phyloP scores from a whole-genome alignment of 2,113 vertebrate species.

The Prionailurus viverrinus region DNA sequence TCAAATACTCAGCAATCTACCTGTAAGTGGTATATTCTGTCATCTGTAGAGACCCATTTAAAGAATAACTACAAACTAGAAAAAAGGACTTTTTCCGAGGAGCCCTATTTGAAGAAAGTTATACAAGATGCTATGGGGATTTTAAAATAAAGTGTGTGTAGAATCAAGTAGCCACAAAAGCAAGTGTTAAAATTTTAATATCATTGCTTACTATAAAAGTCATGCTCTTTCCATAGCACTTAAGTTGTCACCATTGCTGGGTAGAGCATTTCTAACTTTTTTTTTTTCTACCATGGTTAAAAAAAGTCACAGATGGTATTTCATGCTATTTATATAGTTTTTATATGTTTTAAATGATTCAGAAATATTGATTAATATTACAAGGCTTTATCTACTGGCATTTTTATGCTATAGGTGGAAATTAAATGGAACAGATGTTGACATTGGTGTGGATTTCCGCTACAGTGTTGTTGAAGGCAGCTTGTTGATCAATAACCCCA shows the following conservation, averaged over 20 bases:
- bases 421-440: conserved; percentile 94
- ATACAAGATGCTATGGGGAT: not conserved
- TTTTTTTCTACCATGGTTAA: not conserved
- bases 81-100: not conserved
- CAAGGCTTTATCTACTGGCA: conserved; percentile 70
- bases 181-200: not conserved
- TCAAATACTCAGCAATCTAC: not conserved
- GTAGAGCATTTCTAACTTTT: not conserved
- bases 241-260: not conserved
- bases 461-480: conserved; percentile 95
- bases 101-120: not conserved
- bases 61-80: not conserved
- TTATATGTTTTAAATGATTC: not conserved
- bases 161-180: not conserved
- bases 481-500: conserved; percentile 95
- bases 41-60: not conserved
- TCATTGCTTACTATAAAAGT: not conserved
- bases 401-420: conserved; percentile 93
- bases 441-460: conserved; percentile 92
- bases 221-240: not conserved
- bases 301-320: not conserved
- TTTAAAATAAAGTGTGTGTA: not conserved
- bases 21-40: not conserved
- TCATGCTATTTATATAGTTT: not conserved
- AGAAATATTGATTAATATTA: conserved; percentile 46